Base-by-base conservation (phyloP, 2,888 invertebrate genomes). In the Ganaspis brasiliensis region DNA sequence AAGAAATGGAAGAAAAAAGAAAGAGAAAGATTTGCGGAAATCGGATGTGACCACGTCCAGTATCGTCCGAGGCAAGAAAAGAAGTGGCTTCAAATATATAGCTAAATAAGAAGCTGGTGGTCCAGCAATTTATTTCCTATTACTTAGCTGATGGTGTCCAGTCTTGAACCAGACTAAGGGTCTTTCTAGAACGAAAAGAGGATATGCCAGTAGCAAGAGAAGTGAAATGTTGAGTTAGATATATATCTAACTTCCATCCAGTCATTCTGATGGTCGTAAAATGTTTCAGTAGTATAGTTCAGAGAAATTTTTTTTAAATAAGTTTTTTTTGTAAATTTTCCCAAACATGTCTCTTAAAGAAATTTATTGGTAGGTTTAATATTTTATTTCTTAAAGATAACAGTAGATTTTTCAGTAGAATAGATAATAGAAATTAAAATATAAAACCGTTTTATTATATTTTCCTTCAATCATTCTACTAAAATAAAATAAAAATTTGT, bases 111-210 rank as follows among this genome's bases (percentile, higher is more conserved):
- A 73, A 52, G 37, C 72, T 63, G 21, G 21, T 1, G 63, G 19
- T 37, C 37, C 35, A 55, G 35, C 77, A 73, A 75, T 78, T 78
- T 78, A 78, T 78, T 78, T 78, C 70, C 73, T 78, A 78, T 78
- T 78, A 73, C 78, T 73, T 49, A 55, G 56, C 67, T 45, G 61
- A 73, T 75, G 59, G 49, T 6, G 45, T 63, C 63, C n/a, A 21
- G 63, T 19, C 61, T 63, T 63, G 63, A 40, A 63, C 19, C 63
- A 37, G 40, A 63, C 37, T 63, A 63, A 63, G 37, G 56, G 57
- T 56, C 55, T 73, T 35, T n/a, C 21, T 10, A 21, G 40, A 24
- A 49, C 55, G 55, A 21, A 63, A 40, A 63, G 40, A 16, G 63
- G 61, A 63, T 37, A 61, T 61, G 37, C 1, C 37, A 61, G 61